These are phyloP conservation scores for Brassicogethes aeneus DNA, from an alignment of 2,888 invertebrate genomes.

Conservation along the genomic window DNA sequence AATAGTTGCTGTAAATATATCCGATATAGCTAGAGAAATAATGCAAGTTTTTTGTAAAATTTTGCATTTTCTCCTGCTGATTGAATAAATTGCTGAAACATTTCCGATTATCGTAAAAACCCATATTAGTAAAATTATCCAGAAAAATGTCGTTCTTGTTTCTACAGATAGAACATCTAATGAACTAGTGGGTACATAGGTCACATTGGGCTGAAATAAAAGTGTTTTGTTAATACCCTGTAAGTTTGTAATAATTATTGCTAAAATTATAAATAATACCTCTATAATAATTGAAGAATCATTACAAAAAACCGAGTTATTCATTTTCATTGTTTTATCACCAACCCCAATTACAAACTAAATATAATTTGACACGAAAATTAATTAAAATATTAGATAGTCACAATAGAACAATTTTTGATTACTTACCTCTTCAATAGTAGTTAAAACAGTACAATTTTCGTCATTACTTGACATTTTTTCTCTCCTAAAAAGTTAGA, in stretches of 20 bases:
- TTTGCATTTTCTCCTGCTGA: conserved; percentile 38
- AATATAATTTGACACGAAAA: no score
- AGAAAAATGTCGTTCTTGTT: not conserved
- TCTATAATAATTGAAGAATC: not conserved
- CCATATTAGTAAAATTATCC: conserved; percentile 8
- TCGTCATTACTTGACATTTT: no score
- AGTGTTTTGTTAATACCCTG: no score
- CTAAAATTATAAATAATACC: not conserved
- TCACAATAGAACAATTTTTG: no score
- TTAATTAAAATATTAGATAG: no score
- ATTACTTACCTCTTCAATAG: no score
- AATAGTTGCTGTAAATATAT: conserved; percentile 36
- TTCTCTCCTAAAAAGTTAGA: no score
- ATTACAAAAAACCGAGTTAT: not conserved
- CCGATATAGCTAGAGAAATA: conserved; percentile 44
- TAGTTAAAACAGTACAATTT: no score
- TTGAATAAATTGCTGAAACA: conserved; percentile 22
- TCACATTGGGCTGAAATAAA: no score
- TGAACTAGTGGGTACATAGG: not conserved
- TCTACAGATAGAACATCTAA: not conserved
- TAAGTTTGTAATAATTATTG: no score
- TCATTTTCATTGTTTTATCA: no score
- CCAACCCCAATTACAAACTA: no score
- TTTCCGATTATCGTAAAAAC: conserved; percentile 19
- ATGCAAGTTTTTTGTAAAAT: conserved; percentile 45